Percentiles rank a stretch among this genome's conserved stretches.
phyloP scores from a whole-genome alignment of 2,113 vertebrate species.

The Turnix velox region DNA sequence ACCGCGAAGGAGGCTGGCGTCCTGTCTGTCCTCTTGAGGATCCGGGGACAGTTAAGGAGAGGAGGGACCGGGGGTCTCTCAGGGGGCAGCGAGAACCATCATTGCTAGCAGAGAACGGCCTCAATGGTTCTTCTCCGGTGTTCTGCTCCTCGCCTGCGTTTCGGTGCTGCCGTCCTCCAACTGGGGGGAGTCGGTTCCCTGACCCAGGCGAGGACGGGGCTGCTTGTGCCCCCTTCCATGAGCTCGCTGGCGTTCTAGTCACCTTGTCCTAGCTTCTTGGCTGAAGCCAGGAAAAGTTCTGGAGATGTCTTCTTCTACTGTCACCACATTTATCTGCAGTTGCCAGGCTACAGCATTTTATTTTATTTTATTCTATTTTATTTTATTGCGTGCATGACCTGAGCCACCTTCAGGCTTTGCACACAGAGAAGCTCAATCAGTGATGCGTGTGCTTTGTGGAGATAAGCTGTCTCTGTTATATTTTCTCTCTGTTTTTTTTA shows the following conservation, averaged over 20 bases:
- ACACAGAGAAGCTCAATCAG: not conserved
- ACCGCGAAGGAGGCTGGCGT: not conserved
- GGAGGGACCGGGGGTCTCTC: not conserved
- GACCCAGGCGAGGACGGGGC: not conserved
- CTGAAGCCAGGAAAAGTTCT: not conserved
- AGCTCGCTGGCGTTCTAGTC: rapidly evolving
- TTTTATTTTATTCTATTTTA: not conserved
- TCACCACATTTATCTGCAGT: not conserved
- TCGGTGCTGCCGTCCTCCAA: too few species aligned
- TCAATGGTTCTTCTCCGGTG: too few species aligned
- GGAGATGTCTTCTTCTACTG: not conserved
- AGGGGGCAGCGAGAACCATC: not conserved
- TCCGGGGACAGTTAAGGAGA: too few species aligned
- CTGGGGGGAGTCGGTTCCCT: not conserved
- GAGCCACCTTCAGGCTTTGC: not conserved
- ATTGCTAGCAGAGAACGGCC: not conserved
- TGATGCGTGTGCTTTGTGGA: not conserved
- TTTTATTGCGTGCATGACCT: not conserved
- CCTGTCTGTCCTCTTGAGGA: not conserved
- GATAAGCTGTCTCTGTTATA: not conserved
- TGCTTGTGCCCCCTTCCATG: not conserved
- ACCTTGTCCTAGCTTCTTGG: rapidly evolving
- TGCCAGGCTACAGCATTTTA: not conserved
- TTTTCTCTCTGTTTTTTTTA: too few species aligned
- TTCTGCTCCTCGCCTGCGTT: too few species aligned